Conservation (phyloP, 2,888 invertebrate genomes). For the Agriotes lineatus region DNA sequence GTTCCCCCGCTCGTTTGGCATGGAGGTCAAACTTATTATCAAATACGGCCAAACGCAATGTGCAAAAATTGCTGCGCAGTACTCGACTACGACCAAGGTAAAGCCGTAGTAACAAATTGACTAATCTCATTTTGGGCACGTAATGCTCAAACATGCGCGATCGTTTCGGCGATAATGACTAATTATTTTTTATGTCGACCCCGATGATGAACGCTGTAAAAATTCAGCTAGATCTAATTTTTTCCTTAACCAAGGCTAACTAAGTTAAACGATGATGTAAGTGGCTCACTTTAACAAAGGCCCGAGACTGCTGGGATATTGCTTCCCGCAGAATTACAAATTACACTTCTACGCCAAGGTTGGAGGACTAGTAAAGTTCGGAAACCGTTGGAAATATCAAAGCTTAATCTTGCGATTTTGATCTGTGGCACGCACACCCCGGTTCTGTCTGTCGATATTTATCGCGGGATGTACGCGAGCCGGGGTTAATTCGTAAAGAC, state of each 20-base stretch:
- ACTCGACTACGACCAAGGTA: slow-evolving; percentile 11
- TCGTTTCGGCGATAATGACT: background rate
- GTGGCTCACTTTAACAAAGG: slow-evolving; percentile 14
- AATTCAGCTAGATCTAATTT: slow-evolving; percentile 25
- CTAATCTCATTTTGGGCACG: background rate
- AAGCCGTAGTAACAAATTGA: background rate
- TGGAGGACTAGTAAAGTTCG: background rate
- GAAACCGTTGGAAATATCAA: slow-evolving; percentile 9
- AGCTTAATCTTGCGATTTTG: slow-evolving; percentile 1
- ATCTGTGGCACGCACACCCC: slow-evolving; percentile 6
- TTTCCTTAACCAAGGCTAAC: slow-evolving; percentile 33
- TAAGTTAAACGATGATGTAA: slow-evolving; percentile 34
- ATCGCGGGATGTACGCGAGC: background rate
- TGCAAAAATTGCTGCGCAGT: slow-evolving; percentile 17
- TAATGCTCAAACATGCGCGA: background rate
- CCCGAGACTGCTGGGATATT: background rate
- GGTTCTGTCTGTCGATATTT: slow-evolving; percentile 11
- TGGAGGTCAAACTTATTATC: slow-evolving; percentile 34
- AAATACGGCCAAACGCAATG: slow-evolving; percentile 16
- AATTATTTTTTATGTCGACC: background rate
- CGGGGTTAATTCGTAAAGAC: slow-evolving; percentile 3
- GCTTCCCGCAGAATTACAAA: slow-evolving; percentile 1
- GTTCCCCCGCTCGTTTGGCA: slow-evolving; percentile 8
- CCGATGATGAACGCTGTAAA: slow-evolving; percentile 19
- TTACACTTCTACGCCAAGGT: slow-evolving; percentile 20